A percentile compares a stretch with the other conserved stretches of the same genome.
phyloP scores from a whole-genome alignment of 1,140 invertebrate genomes.

The Zaprionus ornatus region DNA sequence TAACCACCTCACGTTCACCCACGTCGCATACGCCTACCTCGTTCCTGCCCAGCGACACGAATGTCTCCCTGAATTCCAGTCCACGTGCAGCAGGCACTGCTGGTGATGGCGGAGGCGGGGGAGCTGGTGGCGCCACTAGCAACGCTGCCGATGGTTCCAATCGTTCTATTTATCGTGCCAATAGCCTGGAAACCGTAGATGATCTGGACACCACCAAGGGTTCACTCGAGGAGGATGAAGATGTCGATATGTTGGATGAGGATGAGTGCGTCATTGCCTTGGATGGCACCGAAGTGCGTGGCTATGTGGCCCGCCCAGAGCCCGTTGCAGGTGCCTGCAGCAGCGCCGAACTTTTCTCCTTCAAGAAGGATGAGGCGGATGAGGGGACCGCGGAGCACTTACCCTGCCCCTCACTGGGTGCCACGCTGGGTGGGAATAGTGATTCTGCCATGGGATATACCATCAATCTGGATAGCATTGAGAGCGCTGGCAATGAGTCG shows the following conservation, averaged over 20 bases:
- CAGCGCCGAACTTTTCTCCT: slow-evolving; percentile 64
- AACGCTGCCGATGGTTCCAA: slow-evolving; percentile 32
- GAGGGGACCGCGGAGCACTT: neutral
- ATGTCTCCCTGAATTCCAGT: slow-evolving; percentile 63
- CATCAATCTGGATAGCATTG: slow-evolving; percentile 56
- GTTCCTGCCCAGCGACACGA: slow-evolving; percentile 68
- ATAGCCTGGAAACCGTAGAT: slow-evolving; percentile 64
- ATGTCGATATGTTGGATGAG: slow-evolving; percentile 46
- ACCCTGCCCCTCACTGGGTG: slow-evolving; percentile 46
- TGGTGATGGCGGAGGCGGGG: neutral
- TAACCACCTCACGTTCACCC: slow-evolving; percentile 58
- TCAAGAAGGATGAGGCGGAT: slow-evolving; percentile 44
- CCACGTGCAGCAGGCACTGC: slow-evolving; percentile 31
- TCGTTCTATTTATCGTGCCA: slow-evolving; percentile 56
- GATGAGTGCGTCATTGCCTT: slow-evolving; percentile 67
- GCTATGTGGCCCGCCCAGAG: slow-evolving; percentile 54
- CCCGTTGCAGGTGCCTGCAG: slow-evolving; percentile 31
- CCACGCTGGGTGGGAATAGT: slow-evolving; percentile 55
- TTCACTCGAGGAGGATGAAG: slow-evolving; percentile 63
- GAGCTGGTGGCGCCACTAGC: neutral
- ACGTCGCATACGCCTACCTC: slow-evolving; percentile 62
- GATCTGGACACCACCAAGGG: slow-evolving; percentile 69
- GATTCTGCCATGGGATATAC: slow-evolving; percentile 49
- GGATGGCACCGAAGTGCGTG: slow-evolving; percentile 68
- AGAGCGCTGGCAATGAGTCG: slow-evolving; percentile 23